Conservation (phyloP, 1,140 invertebrate species). For the Drosophila navojoa region DNA sequence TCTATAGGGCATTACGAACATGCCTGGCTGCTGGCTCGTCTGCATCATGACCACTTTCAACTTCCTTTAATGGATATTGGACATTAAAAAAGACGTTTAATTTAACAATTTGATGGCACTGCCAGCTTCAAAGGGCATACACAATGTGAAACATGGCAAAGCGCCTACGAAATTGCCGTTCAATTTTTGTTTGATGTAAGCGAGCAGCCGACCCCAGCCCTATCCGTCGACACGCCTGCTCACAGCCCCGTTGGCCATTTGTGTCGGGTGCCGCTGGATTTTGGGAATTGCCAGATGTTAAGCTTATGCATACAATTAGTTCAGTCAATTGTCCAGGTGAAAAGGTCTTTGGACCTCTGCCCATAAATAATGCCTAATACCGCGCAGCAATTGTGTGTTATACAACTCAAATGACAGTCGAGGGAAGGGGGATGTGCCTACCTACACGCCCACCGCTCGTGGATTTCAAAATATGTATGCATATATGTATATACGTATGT, state of each 20-base stretch:
- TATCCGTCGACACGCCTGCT: neutral
- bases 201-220: no score
- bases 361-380: constrained; percentile 12
- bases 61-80: no score
- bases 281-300: constrained; percentile 16
- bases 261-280: neutral
- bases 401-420: constrained; percentile 30
- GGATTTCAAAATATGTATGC: constrained; percentile 3
- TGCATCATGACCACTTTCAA: no score
- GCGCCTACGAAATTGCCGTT: constrained; percentile 22
- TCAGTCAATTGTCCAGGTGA: constrained; percentile 4
- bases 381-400: constrained; percentile 20
- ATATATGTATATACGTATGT: no score
- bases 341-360: constrained; percentile 21
- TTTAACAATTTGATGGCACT: constrained; percentile 73
- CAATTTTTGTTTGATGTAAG: constrained; percentile 29
- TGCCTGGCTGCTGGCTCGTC: no score
- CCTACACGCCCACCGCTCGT: constrained; percentile 7
- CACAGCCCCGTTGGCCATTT: neutral
- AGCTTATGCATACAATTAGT: constrained; percentile 2
- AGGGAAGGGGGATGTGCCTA: neutral
- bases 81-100: constrained; percentile 47
- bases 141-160: constrained; percentile 48
- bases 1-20: no score
- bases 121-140: constrained; percentile 67